These are phyloP conservation scores for Trissolcus brochymenae DNA, from an alignment of 2,888 invertebrate genomes.

Conservation along the genomic window DNA sequence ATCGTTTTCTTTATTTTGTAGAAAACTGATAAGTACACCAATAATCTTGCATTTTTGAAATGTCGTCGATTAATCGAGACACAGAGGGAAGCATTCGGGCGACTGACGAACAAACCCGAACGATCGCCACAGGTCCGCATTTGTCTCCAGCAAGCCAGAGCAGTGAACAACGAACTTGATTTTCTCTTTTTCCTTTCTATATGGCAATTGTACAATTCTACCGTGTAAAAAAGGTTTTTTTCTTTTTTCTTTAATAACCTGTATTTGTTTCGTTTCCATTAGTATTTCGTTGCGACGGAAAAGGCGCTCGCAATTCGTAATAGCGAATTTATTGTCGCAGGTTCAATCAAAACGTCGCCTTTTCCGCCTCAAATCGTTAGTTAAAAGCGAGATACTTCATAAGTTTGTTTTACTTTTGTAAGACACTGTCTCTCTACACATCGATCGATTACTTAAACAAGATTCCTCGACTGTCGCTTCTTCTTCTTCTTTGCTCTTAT, in stretches of 20 bases:
- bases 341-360: conserved; percentile 14
- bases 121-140: conserved; percentile 65
- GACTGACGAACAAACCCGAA: conserved; percentile 56
- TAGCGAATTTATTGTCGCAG: conserved; percentile 33
- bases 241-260: conserved; percentile 5
- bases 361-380: conserved; percentile 19
- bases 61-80: conserved; percentile 70
- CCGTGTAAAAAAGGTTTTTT: conserved; percentile 66
- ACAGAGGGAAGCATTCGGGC: conserved; percentile 64
- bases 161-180: conserved; percentile 70
- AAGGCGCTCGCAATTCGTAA: conserved; percentile 16
- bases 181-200: conserved; percentile 60
- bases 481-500: conserved; percentile 55
- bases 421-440: conserved; percentile 71
- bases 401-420: conserved; percentile 59
- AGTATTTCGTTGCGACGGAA: conserved; percentile 40
- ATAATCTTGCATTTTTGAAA: conserved; percentile 74
- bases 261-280: conserved; percentile 47
- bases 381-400: conserved; percentile 69
- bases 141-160: conserved; percentile 71
- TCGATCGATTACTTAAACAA: conserved; percentile 70
- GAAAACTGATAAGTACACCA: conserved; percentile 75
- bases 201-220: conserved; percentile 70
- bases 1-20: conserved; percentile 74
- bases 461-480: conserved; percentile 60